phyloP scores from a whole-genome alignment of 2,797 vertebrate genomes.

The Bufotes viridis region DNA sequence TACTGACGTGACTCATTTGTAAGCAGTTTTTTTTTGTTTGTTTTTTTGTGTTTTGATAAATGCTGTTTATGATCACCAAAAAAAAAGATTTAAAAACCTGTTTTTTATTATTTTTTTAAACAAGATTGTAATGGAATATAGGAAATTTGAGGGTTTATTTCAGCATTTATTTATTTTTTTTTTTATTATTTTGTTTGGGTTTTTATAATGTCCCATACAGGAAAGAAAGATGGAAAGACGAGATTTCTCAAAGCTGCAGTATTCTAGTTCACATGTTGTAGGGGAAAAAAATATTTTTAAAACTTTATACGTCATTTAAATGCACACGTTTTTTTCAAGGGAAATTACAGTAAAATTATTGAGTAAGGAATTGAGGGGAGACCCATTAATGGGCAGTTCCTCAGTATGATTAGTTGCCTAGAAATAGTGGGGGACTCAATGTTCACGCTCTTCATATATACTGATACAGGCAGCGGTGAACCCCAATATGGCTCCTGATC shows the following conservation, averaged over 20 bases:
- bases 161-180: neutral
- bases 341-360: neutral
- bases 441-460: neutral
- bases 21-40: slow-evolving; percentile 13
- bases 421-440: neutral
- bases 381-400: too few species aligned
- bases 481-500: too few species aligned
- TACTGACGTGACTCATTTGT: slow-evolving; percentile 57
- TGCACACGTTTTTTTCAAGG: neutral
- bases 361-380: neutral
- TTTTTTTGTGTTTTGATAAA: slow-evolving; percentile 54
- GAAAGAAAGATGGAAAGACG: neutral
- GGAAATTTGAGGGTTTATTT: slow-evolving; percentile 8
- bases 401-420: too few species aligned
- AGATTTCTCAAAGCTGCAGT: neutral
- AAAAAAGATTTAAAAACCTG: neutral
- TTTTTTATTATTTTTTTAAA: slow-evolving; percentile 37
- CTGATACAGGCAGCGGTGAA: too few species aligned
- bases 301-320: neutral
- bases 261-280: neutral
- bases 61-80: slow-evolving; percentile 53
- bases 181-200: neutral
- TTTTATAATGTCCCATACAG: neutral
- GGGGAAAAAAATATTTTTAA: neutral
- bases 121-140: slow-evolving; percentile 18